Evolutionary conservation across 2,888 invertebrate species (phyloP).

Genomic region (Leptopterna dolabrata): DNA sequence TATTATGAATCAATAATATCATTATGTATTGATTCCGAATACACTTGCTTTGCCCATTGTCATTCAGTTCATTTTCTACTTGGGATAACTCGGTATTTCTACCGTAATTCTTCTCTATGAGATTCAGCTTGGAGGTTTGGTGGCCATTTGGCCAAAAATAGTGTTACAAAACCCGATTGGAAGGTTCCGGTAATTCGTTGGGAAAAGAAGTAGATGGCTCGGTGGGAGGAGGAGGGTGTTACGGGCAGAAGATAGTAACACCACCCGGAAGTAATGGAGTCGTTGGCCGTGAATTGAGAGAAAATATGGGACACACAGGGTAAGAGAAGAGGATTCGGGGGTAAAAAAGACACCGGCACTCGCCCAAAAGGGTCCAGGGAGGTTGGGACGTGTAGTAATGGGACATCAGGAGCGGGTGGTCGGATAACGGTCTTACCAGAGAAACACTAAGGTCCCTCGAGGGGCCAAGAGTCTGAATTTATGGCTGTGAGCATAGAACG

Average conservation of each 20-base stretch:
- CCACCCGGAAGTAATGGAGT: constrained; percentile 12
- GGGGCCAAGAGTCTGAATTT: constrained; percentile 4
- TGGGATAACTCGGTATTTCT: too few relatives aligned
- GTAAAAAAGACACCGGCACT: not conserved
- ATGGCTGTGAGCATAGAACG: constrained; percentile 12
- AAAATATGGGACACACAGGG: not conserved
- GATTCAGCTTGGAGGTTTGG: not conserved
- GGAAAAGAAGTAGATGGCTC: not conserved
- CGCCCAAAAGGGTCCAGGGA: not conserved
- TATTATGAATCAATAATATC: too few relatives aligned
- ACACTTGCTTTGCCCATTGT: too few relatives aligned
- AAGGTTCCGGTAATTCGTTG: constrained; percentile 3
- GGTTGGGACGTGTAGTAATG: not conserved
- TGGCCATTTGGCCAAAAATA: not conserved
- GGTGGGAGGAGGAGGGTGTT: not conserved
- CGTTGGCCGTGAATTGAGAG: constrained; percentile 25
- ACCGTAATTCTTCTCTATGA: not conserved
- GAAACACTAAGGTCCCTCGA: not conserved
- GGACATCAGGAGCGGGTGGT: not conserved
- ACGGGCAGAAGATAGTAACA: not conserved
- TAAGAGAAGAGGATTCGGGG: not conserved
- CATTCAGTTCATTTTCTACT: too few relatives aligned
- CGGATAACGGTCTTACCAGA: not conserved
- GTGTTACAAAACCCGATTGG: not conserved
- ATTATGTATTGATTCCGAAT: too few relatives aligned